Evolutionary conservation across 1,140 invertebrate species (phyloP).

Genomic region (Zaprionus capensis): DNA sequence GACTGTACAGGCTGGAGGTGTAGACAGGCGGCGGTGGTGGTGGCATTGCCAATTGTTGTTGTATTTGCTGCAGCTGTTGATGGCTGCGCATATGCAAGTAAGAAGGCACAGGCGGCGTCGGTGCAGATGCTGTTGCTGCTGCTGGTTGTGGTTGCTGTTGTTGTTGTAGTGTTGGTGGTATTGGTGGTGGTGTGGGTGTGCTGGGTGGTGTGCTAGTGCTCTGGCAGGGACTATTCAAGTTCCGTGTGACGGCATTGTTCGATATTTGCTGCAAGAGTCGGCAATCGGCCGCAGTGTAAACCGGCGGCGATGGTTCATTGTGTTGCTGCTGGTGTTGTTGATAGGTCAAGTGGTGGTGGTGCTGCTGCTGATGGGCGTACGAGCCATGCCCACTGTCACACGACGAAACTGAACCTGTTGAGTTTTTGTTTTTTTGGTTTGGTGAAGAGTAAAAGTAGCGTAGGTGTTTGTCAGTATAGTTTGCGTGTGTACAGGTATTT

Average conservation of each 20-base stretch:
- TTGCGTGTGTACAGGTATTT: slow-evolving; percentile 31
- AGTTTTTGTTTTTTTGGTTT: slow-evolving; percentile 39
- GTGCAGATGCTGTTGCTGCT: slow-evolving; percentile 34
- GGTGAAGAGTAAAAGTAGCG: slow-evolving; percentile 55
- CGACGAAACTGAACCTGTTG: slow-evolving; percentile 90
- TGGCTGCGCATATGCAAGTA: slow-evolving; percentile 69
- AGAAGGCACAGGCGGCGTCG: slow-evolving; percentile 53
- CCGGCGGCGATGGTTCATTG: slow-evolving; percentile 67
- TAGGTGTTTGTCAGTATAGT: slow-evolving; percentile 36
- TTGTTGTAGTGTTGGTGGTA: slow-evolving; percentile 42
- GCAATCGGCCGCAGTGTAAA: slow-evolving; percentile 80
- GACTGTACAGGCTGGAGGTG: slow-evolving; percentile 62
- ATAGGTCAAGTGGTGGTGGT: slow-evolving; percentile 84
- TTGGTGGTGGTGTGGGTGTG: slow-evolving; percentile 65
- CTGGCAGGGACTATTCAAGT: slow-evolving; percentile 67
- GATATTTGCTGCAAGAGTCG: slow-evolving; percentile 79
- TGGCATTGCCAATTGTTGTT: slow-evolving; percentile 72
- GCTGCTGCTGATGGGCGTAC: slow-evolving; percentile 87
- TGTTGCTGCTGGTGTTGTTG: slow-evolving; percentile 49
- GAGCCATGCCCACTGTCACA: slow-evolving; percentile 94
- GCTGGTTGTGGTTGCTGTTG: not conserved
- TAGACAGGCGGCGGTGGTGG: slow-evolving; percentile 73
- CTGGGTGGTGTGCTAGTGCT: slow-evolving; percentile 70
- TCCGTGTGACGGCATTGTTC: slow-evolving; percentile 80
- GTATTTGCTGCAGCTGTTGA: slow-evolving; percentile 52